Base-by-base conservation (phyloP, 2,888 invertebrate genomes). In the Cheilosia vulpina region DNA sequence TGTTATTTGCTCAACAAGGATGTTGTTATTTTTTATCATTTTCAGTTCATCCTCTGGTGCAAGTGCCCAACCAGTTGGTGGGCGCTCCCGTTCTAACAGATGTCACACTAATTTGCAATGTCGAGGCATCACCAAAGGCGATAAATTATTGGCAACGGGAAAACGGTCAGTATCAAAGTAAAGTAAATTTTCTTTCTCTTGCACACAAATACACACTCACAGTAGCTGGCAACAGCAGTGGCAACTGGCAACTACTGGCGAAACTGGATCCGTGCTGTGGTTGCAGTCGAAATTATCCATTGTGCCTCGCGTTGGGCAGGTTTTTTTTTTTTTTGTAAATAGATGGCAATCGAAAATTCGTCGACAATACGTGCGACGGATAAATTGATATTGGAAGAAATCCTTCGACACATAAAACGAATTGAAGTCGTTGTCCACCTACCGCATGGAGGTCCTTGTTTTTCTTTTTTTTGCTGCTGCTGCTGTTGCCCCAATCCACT, bases 131-230 rank as follows among this genome's bases (percentile, higher is more conserved):
- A 76, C 97, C 97, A 45, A 97, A 97, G 93, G 97, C 97, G 91
- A 97, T 98, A 94, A 97, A 97, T 94, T 97, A 97, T 93, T 97
- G 97, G 97, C 97, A 96, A 85, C 95, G 97, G 91, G 97, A 97
- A 92, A 96, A 96, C 90, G 97, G 97, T 97, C 93, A 94, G 94
- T 91, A 81, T 76, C 77, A 79, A 62, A 84, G 75, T 69, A 87
- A 87, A 79, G 83, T 77, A 71, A 50, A 87, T 79, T 83, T 82
- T 83, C 77, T 75, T 72, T 27, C 41, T 60, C 66, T 71, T 65
- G 52, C 50, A 34, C 19, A 57, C 31, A 73, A 15, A 24, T 11
- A 62, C 21, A 66, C 55, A 63, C 7, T 65, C 11, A 15, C 13
- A 80, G 7, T 27, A 27, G 43, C 9, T 1, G 3, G 34, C 58